A percentile compares a stretch with the other conserved stretches of the same genome.
Conservation (phyloP, 2,888 invertebrate genomes). For the Tachina lurida region DNA sequence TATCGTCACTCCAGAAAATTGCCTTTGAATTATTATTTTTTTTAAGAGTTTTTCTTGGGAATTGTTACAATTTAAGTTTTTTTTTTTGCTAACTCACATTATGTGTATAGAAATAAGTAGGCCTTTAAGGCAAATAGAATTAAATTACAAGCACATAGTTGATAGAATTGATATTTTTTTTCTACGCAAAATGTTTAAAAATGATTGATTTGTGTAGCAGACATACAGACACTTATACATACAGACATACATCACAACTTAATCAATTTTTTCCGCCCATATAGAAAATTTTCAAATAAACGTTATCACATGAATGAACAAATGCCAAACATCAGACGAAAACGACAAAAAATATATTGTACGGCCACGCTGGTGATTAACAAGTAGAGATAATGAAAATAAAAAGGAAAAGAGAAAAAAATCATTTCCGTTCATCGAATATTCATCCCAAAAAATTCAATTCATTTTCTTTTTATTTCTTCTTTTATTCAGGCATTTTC, state of each 20-base stretch:
- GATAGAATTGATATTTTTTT: conserved; percentile 6
- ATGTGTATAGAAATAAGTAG: no score
- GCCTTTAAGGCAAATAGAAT: neutral
- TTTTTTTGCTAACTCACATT: no score
- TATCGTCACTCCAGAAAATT: no score
- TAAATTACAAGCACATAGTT: conserved; percentile 46
- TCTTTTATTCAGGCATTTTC: conserved; percentile 21
- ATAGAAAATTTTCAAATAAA: conserved; percentile 33
- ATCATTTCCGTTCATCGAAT: conserved; percentile 22
- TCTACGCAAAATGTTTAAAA: conserved; percentile 1
- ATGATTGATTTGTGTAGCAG: conserved; percentile 60
- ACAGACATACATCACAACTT: conserved; percentile 18
- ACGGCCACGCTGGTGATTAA: conserved; percentile 62
- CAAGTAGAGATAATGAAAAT: conserved; percentile 46
- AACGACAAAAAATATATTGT: conserved; percentile 11
- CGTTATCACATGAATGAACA: conserved; percentile 29
- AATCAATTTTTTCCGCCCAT: conserved; percentile 29
- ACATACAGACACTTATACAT: no score
- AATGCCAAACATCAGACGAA: conserved; percentile 49
- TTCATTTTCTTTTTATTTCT: neutral
- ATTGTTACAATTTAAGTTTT: no score
- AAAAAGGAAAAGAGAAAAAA: conserved; percentile 26
- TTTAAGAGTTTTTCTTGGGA: no score
- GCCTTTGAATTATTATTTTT: no score
- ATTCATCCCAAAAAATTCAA: conserved; percentile 32